Percentiles rank a stretch among this genome's conserved stretches.
Evolutionary conservation across 1,140 invertebrate genomes (phyloP).

Genomic region (Hesperophylax magnus): DNA sequence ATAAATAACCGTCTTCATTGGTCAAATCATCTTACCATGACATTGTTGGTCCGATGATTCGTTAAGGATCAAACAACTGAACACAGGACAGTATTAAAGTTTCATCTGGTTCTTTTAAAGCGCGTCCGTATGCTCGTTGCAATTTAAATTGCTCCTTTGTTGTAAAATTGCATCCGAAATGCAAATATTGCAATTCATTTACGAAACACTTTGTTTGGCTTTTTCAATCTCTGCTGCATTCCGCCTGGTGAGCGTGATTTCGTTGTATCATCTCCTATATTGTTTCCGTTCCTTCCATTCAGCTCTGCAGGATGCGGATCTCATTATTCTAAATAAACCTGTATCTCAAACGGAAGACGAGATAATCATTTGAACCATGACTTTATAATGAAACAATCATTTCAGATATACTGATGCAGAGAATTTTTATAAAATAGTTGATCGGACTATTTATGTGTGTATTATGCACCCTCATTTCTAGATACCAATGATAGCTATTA

Average conservation of each 20-base stretch:
- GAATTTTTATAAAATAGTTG: no score
- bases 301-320: not conserved
- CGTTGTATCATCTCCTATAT: not conserved
- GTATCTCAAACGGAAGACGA: no score
- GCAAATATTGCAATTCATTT: conserved; percentile 4
- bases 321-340: no score
- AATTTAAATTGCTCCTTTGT: not conserved
- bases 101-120: not conserved
- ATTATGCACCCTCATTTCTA: no score
- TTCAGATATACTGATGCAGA: no score
- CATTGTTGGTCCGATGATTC: not conserved
- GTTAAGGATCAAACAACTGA: no score
- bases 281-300: not conserved
- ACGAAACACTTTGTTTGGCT: not conserved
- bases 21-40: not conserved
- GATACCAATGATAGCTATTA: no score
- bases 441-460: no score
- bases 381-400: no score
- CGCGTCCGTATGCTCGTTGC: not conserved
- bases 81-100: not conserved
- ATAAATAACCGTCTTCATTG: not conserved
- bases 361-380: no score
- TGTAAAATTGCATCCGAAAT: not conserved
- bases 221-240: not conserved
- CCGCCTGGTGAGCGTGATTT: not conserved